These are phyloP conservation scores for Antrozous pallidus DNA, from an alignment of 2,797 vertebrate genomes.

Conservation along the genomic window DNA sequence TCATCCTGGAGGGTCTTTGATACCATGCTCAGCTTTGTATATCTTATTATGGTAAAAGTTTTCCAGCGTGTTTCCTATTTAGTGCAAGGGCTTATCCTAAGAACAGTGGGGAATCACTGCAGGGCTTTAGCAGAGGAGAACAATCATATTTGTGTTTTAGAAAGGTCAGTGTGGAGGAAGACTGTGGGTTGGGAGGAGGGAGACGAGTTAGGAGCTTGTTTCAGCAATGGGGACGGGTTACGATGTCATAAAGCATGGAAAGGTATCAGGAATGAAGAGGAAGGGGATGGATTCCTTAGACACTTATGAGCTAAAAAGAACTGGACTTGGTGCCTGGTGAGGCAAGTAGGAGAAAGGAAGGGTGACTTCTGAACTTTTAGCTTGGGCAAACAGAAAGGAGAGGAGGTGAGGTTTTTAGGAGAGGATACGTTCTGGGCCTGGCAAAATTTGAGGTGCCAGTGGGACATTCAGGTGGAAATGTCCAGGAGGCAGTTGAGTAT, in stretches of 20 bases:
- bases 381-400: slow-evolving; percentile 20
- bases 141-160: neutral
- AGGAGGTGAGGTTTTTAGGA: neutral
- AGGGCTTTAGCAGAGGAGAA: neutral
- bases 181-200: neutral
- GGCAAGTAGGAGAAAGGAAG: neutral
- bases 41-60: neutral
- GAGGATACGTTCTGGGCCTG: neutral
- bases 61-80: neutral
- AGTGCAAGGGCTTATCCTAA: neutral
- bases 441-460: neutral
- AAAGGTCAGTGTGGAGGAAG: neutral
- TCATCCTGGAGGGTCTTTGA: neutral
- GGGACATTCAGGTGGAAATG: neutral
- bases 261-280: neutral
- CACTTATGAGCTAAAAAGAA: neutral
- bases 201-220: slow-evolving; percentile 12
- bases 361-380: neutral
- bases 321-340: neutral
- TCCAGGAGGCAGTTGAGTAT: neutral
- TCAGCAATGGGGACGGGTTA: neutral
- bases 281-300: neutral
- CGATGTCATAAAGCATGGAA: neutral
- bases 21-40: neutral
- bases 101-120: neutral